Evolutionary conservation across 2,888 invertebrate species (phyloP).

Genomic region (Eupithecia pulchellata): DNA sequence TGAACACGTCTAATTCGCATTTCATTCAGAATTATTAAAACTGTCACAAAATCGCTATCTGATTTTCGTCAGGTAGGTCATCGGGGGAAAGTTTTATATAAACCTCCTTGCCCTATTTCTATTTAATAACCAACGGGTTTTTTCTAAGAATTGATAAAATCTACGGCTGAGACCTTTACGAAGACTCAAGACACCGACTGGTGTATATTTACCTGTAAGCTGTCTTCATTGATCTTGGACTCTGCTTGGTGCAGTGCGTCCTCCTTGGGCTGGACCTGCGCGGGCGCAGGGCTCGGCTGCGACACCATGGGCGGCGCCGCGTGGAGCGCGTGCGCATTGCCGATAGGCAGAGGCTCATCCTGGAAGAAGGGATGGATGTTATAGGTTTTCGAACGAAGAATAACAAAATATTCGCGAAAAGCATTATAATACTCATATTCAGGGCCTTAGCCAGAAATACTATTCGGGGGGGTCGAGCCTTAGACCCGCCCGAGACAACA

Average conservation of each 20-base stretch:
- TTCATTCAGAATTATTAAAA: not conserved
- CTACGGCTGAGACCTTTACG: not conserved
- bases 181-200: not conserved
- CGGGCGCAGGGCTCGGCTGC: conserved; percentile 51
- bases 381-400: no score
- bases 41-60: not conserved
- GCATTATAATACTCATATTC: no score
- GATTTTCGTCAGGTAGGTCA: not conserved
- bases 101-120: not conserved
- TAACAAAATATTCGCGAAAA: no score
- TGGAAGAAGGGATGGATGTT: conserved; percentile 47
- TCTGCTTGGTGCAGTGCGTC: conserved; percentile 77
- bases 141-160: not conserved
- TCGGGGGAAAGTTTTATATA: not conserved
- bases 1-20: not conserved
- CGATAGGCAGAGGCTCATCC: conserved; percentile 78
- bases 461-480: no score
- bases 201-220: conserved; percentile 70
- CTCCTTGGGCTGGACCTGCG: conserved; percentile 63
- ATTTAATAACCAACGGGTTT: not conserved
- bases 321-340: conserved; percentile 78
- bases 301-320: conserved; percentile 54
- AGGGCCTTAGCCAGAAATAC: no score
- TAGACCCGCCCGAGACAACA: no score
- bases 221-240: conserved; percentile 79